Evolutionary conservation across 2,113 vertebrate genomes (phyloP).

Genomic region (Vulpes lagopus): DNA sequence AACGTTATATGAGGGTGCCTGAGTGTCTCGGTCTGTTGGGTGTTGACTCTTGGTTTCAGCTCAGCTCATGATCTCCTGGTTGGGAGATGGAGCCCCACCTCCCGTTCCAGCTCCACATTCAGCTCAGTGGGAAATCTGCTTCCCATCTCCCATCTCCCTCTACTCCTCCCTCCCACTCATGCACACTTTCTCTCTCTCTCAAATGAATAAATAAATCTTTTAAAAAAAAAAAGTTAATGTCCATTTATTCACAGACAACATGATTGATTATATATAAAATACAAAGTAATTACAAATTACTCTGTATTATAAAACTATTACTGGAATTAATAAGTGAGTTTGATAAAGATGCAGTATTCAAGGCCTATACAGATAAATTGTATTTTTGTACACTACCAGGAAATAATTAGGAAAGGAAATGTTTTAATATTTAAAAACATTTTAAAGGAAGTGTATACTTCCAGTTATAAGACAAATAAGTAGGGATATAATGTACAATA

Average conservation of each 20-base stretch:
- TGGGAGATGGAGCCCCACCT: neutral
- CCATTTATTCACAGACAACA: neutral
- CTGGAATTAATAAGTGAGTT: constrained; percentile 31
- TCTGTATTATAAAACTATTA: constrained; percentile 5
- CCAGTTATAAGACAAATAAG: neutral
- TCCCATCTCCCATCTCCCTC: neutral
- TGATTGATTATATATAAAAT: neutral
- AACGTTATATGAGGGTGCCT: neutral
- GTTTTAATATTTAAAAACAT: neutral
- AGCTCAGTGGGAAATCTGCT: neutral
- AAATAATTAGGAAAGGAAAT: constrained; percentile 11
- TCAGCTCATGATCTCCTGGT: neutral
- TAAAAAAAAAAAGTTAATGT: neutral
- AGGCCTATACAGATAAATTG: neutral
- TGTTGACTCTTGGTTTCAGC: neutral
- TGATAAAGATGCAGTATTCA: constrained; percentile 40
- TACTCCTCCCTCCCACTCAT: neutral
- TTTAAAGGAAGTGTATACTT: neutral
- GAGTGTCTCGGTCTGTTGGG: neutral
- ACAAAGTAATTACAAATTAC: neutral
- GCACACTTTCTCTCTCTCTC: neutral
- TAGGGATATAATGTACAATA: neutral
- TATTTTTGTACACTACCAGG: constrained; percentile 34
- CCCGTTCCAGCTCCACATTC: neutral
- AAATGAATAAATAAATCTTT: neutral